phyloP scores from a whole-genome alignment of 2,888 invertebrate genomes.

The Athripsodes cinereus region DNA sequence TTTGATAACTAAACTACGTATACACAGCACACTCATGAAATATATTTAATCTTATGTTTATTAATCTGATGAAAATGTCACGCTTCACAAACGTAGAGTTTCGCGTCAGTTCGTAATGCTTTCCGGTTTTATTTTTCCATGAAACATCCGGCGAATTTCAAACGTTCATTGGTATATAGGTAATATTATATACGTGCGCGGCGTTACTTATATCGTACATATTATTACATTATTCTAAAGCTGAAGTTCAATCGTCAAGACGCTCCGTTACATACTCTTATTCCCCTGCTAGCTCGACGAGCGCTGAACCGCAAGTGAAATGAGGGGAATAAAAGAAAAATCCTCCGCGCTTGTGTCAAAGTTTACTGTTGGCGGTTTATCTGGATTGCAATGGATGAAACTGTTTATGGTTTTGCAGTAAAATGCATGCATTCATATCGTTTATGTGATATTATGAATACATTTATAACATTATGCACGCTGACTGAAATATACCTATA shows the following conservation, averaged over 20 bases:
- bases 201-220: background rate
- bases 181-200: too few species aligned
- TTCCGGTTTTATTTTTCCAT: conserved; percentile 15
- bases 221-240: too few species aligned
- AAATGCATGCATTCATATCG: background rate
- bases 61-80: conserved; percentile 3
- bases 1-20: background rate
- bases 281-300: conserved; percentile 1
- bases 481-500: too few species aligned
- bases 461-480: too few species aligned
- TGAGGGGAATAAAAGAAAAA: conserved; percentile 1
- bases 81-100: conserved; percentile 6
- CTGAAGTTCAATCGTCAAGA: background rate
- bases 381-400: background rate
- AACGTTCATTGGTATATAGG: background rate
- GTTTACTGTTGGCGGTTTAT: conserved; percentile 10
- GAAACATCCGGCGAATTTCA: background rate
- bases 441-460: too few species aligned
- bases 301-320: conserved; percentile 6
- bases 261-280: background rate
- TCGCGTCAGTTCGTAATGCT: conserved; percentile 3
- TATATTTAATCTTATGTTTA: background rate
- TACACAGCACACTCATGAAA: background rate
- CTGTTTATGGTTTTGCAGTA: background rate
- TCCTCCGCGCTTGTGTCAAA: conserved; percentile 13